A percentile compares a stretch with the other conserved stretches of the same genome.
Conservation (phyloP, 2,797 vertebrate genomes). For the Pelodytes ibericus region DNA sequence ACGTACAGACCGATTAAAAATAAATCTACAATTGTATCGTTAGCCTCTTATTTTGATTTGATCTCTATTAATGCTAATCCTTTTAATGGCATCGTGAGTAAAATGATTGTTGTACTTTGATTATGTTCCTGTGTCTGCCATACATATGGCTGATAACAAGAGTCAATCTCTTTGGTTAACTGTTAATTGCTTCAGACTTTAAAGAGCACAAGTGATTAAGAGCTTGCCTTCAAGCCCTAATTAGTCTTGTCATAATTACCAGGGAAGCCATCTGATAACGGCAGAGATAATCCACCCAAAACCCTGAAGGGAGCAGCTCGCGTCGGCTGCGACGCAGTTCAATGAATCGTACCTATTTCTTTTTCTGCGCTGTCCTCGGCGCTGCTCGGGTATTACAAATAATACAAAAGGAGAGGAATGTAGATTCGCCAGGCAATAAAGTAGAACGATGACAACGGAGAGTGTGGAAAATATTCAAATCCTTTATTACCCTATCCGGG, state of each 20-base stretch:
- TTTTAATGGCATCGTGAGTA: background rate
- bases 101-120: background rate
- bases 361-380: background rate
- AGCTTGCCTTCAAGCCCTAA: background rate
- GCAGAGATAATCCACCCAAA: conserved; percentile 3
- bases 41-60: background rate
- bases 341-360: background rate
- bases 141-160: background rate
- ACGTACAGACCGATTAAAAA: background rate
- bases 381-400: too few relatives aligned
- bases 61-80: background rate
- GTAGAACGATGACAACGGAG: too few relatives aligned
- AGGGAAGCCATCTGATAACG: background rate
- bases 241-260: conserved; percentile 9
- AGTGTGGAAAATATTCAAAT: too few relatives aligned
- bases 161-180: background rate
- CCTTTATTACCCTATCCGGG: too few relatives aligned
- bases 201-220: conserved; percentile 1
- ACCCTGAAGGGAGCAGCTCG: background rate
- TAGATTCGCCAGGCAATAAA: too few relatives aligned
- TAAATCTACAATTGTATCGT: background rate
- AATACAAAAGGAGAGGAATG: too few relatives aligned
- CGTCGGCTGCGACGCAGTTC: background rate
- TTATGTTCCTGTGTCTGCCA: too few relatives aligned
- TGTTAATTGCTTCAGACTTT: background rate